Base-by-base conservation (phyloP, 2,888 invertebrate genomes). In the Netelia melanura region DNA sequence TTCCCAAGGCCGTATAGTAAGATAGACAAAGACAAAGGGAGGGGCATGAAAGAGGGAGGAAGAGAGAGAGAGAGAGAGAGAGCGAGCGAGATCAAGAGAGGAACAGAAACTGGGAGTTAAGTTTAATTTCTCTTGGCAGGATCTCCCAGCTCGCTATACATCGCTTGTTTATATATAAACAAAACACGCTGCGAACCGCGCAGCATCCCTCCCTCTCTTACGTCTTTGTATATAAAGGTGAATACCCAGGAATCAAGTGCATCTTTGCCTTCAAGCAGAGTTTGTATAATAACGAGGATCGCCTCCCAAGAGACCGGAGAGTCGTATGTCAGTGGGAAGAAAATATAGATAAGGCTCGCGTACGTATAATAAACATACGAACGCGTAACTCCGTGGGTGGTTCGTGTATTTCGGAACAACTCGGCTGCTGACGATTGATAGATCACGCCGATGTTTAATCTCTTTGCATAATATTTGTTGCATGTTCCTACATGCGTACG, bases 121-220 rank as follows among this genome's bases (percentile, higher is more conserved):
- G 76, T 81, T 84, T 84, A 84, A 84, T 84, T 81, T 81, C 44
- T 64, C 83, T 75, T 54, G 56, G 56, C 65, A 75, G 25, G 38
- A 8, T 65, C 17, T 65, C 65, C 65, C 17, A 8, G 44, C 44
- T 44, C 43, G n/a, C 38, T 65, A 43, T 44, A 38, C 64, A 64
- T 21, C 21, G 21, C 48, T 48, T 14, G 67, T 67, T 38, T 71
- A 17, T 43, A 43, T 58, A 58, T 10, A 30, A 30, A 58, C 58
- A 30, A 9, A 10, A 17, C 38, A 70, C 14, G 43, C 43, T 54
- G 70, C 8, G 38, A 10, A 21, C 17, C 14, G 21, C 21, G 56
- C 71, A 38, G 62, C 44, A 8, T 52, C 43, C 25, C 1, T 74
- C 25, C n/a, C 23, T 75, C 52, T 64, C 21, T 58, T 61, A 54